These are phyloP conservation scores for Corvus hawaiiensis DNA, from an alignment of 2,113 vertebrate species.

Conservation along the genomic window DNA sequence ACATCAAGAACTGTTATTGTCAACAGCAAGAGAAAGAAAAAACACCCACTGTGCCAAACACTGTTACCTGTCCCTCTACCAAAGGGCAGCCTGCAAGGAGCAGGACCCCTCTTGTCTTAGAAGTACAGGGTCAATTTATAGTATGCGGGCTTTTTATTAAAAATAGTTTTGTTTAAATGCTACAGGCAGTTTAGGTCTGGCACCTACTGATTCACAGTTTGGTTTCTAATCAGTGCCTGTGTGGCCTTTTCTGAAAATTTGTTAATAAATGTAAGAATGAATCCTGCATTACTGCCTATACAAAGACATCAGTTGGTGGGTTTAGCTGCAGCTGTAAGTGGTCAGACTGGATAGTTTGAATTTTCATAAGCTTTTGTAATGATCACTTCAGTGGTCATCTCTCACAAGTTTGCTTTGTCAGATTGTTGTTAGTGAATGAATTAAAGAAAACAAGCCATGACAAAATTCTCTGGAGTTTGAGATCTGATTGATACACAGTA, in stretches of 20 bases:
- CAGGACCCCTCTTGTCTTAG: background rate
- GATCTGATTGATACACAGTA: background rate
- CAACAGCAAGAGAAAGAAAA: background rate
- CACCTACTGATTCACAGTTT: background rate
- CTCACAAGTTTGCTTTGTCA: background rate
- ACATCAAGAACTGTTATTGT: background rate
- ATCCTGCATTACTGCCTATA: background rate
- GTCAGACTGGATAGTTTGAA: background rate
- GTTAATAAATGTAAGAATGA: background rate
- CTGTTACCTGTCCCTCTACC: background rate
- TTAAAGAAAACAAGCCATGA: background rate
- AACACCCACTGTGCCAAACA: background rate
- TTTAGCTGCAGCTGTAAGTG: background rate
- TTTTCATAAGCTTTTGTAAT: background rate
- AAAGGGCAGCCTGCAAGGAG: background rate
- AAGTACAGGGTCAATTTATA: background rate
- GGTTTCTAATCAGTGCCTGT: background rate
- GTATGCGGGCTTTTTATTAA: background rate
- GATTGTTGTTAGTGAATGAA: background rate
- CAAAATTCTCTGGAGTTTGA: background rate
- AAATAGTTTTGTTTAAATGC: background rate
- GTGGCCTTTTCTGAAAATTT: background rate
- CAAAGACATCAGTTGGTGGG: background rate
- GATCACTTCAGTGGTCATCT: background rate
- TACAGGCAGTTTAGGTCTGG: background rate